phyloP scores from a whole-genome alignment of 2,797 vertebrate genomes.

The Siniperca obscura region DNA sequence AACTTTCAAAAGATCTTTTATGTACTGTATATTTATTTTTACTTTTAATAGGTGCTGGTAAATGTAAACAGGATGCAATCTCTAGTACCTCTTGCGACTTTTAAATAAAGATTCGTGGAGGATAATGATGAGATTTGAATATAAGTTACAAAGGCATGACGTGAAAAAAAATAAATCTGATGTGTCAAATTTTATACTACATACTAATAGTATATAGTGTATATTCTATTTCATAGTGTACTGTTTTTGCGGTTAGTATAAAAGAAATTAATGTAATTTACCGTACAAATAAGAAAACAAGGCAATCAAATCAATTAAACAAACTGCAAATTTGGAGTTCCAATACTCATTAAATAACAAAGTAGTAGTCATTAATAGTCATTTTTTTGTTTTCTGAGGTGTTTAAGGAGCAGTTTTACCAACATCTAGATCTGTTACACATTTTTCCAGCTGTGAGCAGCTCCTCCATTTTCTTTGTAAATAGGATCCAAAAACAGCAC shows the following conservation, averaged over 20 bases:
- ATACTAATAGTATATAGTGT: not conserved
- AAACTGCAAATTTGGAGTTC: not conserved
- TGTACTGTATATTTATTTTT: not conserved
- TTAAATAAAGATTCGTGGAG: not conserved
- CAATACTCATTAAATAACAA: not conserved
- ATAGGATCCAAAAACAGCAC: not conserved
- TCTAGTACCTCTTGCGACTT: not conserved
- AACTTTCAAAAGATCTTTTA: not conserved
- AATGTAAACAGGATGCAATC: not conserved
- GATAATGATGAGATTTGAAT: not conserved
- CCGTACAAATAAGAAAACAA: not conserved
- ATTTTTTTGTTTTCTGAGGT: not conserved
- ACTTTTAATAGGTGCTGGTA: not conserved
- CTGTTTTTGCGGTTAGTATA: not conserved
- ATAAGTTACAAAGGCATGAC: not conserved
- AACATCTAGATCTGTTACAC: constrained; percentile 10
- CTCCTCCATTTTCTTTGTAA: constrained; percentile 14
- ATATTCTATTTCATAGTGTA: not conserved
- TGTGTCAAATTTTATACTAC: not conserved
- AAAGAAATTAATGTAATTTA: not conserved
- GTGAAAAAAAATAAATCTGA: not conserved
- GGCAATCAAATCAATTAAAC: not conserved
- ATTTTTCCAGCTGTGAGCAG: not conserved
- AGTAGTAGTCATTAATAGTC: not conserved
- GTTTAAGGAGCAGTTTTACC: not conserved